These are phyloP conservation scores for Carcharodon carcharias DNA, from an alignment of 2,797 vertebrate genomes.

Conservation along the genomic window DNA sequence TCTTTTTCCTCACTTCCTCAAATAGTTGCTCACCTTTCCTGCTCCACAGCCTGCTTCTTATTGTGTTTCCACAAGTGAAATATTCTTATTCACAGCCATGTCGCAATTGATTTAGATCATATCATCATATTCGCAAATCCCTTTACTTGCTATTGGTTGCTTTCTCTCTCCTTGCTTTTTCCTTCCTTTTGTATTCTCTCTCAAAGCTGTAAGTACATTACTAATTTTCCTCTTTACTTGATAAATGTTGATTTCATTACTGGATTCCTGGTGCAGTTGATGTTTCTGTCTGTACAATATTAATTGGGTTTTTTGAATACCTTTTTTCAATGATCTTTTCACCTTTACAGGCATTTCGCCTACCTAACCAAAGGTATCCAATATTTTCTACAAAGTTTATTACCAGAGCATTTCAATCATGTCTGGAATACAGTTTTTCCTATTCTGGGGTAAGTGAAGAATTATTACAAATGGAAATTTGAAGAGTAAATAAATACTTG, in stretches of 20 bases:
- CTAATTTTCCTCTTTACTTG: not conserved
- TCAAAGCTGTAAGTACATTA: not conserved
- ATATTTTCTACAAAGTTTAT: conserved; percentile 14
- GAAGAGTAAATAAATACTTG: not conserved
- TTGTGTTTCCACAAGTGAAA: not conserved
- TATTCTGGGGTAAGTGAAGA: not conserved
- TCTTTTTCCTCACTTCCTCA: too few relatives aligned
- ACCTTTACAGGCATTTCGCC: not conserved
- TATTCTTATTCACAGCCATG: not conserved
- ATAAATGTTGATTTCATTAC: not conserved
- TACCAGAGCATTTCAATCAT: not conserved
- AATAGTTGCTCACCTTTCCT: not conserved
- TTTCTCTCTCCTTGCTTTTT: not conserved
- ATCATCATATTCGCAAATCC: not conserved
- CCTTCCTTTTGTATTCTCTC: not conserved
- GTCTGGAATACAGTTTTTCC: not conserved
- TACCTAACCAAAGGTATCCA: not conserved
- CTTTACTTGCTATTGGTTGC: not conserved
- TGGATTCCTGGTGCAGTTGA: not conserved
- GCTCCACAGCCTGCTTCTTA: not conserved
- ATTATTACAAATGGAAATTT: not conserved
- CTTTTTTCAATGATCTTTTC: not conserved
- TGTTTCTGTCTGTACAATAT: not conserved
- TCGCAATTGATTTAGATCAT: not conserved
- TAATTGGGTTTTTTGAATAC: not conserved